Percentiles rank a stretch among this genome's conserved stretches.
Conservation (phyloP, 2,888 invertebrate genomes). For the Heliconius erato region DNA sequence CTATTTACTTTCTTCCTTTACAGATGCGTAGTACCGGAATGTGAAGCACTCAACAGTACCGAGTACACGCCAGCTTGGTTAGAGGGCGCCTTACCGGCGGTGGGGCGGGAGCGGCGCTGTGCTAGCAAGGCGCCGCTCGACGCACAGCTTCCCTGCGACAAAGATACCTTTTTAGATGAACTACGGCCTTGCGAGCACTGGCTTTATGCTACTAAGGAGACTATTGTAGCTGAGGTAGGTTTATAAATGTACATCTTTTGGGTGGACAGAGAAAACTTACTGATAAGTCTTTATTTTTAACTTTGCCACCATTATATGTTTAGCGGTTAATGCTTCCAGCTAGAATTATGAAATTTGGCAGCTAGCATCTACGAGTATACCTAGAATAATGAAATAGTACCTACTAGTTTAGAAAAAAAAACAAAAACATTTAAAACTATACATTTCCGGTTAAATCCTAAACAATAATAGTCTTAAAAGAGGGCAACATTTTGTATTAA, state of each 20-base stretch:
- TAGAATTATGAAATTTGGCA: too few relatives aligned
- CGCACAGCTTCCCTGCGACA: conserved; percentile 58
- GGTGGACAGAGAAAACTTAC: too few relatives aligned
- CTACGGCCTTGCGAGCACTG: conserved; percentile 69
- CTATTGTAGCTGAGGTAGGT: conserved; percentile 79
- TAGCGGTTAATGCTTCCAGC: too few relatives aligned
- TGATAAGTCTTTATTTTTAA: too few relatives aligned
- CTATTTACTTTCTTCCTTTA: conserved; percentile 27
- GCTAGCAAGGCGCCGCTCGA: conserved; percentile 55
- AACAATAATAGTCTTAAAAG: too few relatives aligned
- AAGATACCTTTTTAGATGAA: conserved; percentile 68
- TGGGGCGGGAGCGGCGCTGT: conserved; percentile 63
- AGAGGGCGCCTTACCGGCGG: conserved; percentile 63
- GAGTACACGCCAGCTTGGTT: conserved; percentile 70
- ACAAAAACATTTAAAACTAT: too few relatives aligned
- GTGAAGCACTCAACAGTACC: conserved; percentile 71
- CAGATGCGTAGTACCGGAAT: conserved; percentile 79
- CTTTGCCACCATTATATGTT: too few relatives aligned
- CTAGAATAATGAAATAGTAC: too few relatives aligned
- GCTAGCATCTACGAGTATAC: too few relatives aligned
- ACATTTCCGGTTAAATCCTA: too few relatives aligned
- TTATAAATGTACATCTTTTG: background rate
- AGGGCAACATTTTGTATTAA: too few relatives aligned
- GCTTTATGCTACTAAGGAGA: conserved; percentile 72
- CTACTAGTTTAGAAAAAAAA: too few relatives aligned